Base-by-base conservation (phyloP, 1,140 invertebrate species). In the Pseudomyrmex gracilis region DNA sequence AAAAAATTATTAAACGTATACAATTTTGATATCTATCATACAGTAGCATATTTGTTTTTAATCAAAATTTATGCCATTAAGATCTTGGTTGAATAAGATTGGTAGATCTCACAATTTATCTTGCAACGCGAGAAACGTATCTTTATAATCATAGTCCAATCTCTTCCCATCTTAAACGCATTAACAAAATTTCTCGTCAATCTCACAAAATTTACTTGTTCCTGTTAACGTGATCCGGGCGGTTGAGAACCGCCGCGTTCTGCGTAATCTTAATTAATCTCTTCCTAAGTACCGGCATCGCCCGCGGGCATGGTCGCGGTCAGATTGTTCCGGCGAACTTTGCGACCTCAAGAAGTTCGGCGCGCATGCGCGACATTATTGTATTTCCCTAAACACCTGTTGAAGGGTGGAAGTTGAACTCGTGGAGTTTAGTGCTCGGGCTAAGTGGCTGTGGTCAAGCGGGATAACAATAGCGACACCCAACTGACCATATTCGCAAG, bases 351-450 rank as follows among this genome's bases (percentile, higher is more conserved):
- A 92, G 90, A 93, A 93, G 90, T 93, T 92, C 57, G 82, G 68
- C 70, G 91, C 94, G 94, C 94, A 89, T 93, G 93, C 94, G 93
- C 92, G 88, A 93, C 92, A 93, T 93, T 94, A 94, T 94, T 94
- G 93, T 94, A 94, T 94, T 94, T 94, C 90, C 93, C 91, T 94
- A 92, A 94, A 94, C 94, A 94, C 94, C 94, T 94, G 94, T 94
- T 94, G 94, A 94, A 94, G 93, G 91, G 89, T 90, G 83, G 34
- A 92, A 93, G 92, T 92, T 91, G 89, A 93, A 93, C 92, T 94
- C 91, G 90, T 90, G 88, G 85, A 87, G 89, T 90, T 93, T 91
- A 92, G 89, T 87, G 90, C 84, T 90, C 88, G 92, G 66, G 90
- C 92, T 94, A 92, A 93, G 91, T 93, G 91, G 93, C 92, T 93